These are phyloP conservation scores for Etheostoma spectabile DNA, from an alignment of 2,113 vertebrate species.

Conservation along the genomic window DNA sequence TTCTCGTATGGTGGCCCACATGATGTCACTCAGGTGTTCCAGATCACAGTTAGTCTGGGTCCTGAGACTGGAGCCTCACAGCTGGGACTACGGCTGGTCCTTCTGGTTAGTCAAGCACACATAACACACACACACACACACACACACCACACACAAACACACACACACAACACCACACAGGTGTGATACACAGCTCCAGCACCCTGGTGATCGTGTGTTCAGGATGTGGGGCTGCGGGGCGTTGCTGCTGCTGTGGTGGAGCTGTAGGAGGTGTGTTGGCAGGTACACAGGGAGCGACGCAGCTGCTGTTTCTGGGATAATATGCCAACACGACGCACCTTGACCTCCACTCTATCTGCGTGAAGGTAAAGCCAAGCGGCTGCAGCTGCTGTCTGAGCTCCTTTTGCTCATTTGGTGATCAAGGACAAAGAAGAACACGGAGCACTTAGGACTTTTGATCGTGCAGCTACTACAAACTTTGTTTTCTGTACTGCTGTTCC, in stretches of 20 bases:
- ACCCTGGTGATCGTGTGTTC: not conserved
- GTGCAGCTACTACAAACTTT: too few species aligned
- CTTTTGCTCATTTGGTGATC: slow-evolving; percentile 6
- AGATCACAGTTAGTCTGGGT: slow-evolving; percentile 92
- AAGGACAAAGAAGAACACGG: slow-evolving; percentile 15
- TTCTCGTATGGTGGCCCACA: slow-evolving; percentile 95
- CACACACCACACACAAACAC: slow-evolving; percentile 1
- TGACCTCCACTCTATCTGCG: slow-evolving; percentile 23
- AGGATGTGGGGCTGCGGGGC: not conserved
- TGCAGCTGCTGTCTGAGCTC: slow-evolving; percentile 44
- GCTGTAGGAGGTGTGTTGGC: not conserved
- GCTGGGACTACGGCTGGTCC: slow-evolving; percentile 96
- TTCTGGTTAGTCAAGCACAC: slow-evolving; percentile 88
- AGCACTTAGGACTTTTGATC: not conserved
- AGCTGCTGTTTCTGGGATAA: slow-evolving; percentile 25
- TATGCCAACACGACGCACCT: slow-evolving; percentile 19
- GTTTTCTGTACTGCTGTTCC: too few species aligned
- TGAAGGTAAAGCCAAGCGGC: not conserved
- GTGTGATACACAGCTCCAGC: not conserved
- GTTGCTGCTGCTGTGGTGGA: not conserved
- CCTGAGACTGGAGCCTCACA: slow-evolving; percentile 94
- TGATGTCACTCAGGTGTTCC: slow-evolving; percentile 96
- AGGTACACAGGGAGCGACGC: slow-evolving; percentile 1
- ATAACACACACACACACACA: slow-evolving; percentile 16
- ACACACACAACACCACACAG: not conserved